Evolutionary conservation across 2,113 vertebrate species (phyloP).

Genomic region (Stegostoma tigrinum): DNA sequence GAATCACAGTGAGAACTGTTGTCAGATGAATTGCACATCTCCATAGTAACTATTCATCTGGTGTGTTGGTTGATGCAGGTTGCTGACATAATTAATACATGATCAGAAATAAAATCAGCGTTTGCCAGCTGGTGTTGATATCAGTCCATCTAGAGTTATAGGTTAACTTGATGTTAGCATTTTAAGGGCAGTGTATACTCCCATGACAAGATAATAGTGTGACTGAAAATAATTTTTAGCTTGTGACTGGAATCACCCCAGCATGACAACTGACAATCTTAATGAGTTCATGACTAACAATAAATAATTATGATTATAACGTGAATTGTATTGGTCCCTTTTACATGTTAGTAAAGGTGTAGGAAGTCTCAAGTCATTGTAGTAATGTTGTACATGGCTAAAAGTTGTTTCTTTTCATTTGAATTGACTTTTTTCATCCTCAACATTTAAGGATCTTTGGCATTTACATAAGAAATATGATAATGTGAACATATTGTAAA

Average conservation of each 20-base stretch:
- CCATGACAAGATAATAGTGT: background rate
- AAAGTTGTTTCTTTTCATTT: background rate
- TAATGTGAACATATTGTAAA: background rate
- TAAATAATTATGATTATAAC: background rate
- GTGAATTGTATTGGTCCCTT: background rate
- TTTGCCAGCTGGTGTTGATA: background rate
- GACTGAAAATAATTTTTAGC: background rate
- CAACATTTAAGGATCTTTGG: background rate
- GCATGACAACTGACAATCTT: background rate
- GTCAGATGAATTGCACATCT: background rate
- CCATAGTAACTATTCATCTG: background rate
- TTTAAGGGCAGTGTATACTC: background rate
- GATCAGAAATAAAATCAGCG: background rate
- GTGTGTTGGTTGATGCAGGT: background rate
- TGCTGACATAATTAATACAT: background rate
- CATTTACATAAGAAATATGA: background rate
- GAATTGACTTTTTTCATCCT: background rate
- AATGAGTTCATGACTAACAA: background rate
- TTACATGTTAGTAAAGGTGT: background rate
- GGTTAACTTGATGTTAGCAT: background rate
- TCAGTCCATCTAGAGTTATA: background rate
- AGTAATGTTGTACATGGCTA: background rate
- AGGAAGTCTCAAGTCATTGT: background rate
- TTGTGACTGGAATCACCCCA: background rate
- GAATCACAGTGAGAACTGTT: background rate